phyloP scores from a whole-genome alignment of 1,140 invertebrate genomes.

The Drosophila persimilis region DNA sequence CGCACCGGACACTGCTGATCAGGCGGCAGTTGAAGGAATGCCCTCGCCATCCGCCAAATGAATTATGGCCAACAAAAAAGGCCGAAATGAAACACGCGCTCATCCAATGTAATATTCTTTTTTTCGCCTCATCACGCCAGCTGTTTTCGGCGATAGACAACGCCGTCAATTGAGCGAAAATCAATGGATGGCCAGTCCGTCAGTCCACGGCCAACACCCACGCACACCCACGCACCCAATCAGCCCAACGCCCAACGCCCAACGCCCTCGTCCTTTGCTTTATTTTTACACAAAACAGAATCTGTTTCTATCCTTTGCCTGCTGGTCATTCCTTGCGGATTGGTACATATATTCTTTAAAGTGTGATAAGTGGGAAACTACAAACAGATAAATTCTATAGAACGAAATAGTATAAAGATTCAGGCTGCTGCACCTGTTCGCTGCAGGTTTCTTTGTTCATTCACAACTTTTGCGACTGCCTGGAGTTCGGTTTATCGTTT shows the following conservation, averaged over 20 bases:
- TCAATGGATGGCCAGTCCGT: slow-evolving; percentile 61
- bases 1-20: slow-evolving; percentile 18
- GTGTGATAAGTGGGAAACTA: slow-evolving; percentile 5
- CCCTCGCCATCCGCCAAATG: slow-evolving; percentile 29
- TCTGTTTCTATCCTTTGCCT: slow-evolving; percentile 7
- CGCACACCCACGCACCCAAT: slow-evolving; percentile 27
- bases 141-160: slow-evolving; percentile 62
- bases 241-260: slow-evolving; percentile 1
- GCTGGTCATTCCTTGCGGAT: slow-evolving; percentile 2
- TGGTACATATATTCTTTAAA: slow-evolving; percentile 14
- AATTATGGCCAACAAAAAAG: slow-evolving; percentile 51
- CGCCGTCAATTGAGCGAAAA: slow-evolving; percentile 67
- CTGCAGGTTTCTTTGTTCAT: slow-evolving; percentile 7
- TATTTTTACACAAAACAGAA: background rate
- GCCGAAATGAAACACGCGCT: slow-evolving; percentile 42
- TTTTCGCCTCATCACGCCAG: slow-evolving; percentile 69
- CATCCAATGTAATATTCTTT: slow-evolving; percentile 58
- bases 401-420: background rate
- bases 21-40: slow-evolving; percentile 11
- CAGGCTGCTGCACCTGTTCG: slow-evolving; percentile 18
- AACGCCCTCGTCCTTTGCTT: slow-evolving; percentile 14
- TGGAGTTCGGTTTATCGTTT: slow-evolving; percentile 25
- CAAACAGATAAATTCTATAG: slow-evolving; percentile 16
- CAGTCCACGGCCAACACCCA: slow-evolving; percentile 29
- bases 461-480: no score